Evolutionary conservation across 1,140 invertebrate genomes (phyloP).

Genomic region (Papilio helenus): DNA sequence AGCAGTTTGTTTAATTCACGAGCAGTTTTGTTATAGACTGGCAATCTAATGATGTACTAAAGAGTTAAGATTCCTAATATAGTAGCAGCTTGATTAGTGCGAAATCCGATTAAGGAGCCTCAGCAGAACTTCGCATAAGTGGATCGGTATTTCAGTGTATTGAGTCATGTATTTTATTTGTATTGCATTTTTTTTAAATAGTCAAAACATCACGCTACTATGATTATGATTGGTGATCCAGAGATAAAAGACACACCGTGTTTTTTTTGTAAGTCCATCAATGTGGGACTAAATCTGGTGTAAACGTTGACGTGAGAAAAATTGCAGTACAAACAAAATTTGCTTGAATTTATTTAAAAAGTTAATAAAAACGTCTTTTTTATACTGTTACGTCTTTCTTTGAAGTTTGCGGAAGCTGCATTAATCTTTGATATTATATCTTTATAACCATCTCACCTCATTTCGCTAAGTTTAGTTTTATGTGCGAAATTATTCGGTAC

Average conservation of each 20-base stretch:
- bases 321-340: background rate
- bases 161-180: background rate
- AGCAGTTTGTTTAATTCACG: slow-evolving; percentile 15
- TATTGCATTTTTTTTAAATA: slow-evolving; percentile 11
- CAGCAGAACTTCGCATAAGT: background rate
- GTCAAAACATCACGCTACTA: background rate
- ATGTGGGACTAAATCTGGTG: background rate
- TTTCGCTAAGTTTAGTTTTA: background rate
- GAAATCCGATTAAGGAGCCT: slow-evolving; percentile 23
- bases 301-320: background rate
- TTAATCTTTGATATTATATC: slow-evolving; percentile 20
- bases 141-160: slow-evolving; percentile 23
- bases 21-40: background rate
- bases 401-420: slow-evolving; percentile 9
- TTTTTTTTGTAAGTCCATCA: background rate
- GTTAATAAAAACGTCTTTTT: background rate
- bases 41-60: background rate
- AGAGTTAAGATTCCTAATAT: slow-evolving; percentile 24
- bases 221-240: background rate
- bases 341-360: slow-evolving; percentile 5
- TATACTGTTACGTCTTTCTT: background rate
- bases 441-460: slow-evolving; percentile 8
- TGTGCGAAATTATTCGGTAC: slow-evolving; percentile 6
- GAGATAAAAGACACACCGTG: background rate
- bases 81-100: slow-evolving; percentile 6